phyloP scores from a whole-genome alignment of 1,140 invertebrate genomes.

The Glossosoma conforme region DNA sequence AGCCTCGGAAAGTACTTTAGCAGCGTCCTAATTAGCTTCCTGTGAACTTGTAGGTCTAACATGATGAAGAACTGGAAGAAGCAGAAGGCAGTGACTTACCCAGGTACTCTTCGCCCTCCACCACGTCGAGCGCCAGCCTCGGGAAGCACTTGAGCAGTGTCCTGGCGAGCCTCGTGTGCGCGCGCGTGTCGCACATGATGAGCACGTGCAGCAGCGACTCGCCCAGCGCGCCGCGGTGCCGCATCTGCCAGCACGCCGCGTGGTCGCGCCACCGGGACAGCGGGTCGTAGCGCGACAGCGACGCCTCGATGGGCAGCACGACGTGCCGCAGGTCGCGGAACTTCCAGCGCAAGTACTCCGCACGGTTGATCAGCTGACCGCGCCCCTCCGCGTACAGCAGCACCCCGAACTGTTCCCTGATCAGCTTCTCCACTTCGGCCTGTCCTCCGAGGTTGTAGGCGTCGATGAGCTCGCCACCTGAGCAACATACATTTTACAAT shows the following conservation, averaged over 20 bases:
- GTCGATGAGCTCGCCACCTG: slow-evolving; percentile 75
- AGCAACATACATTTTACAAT: too few species aligned
- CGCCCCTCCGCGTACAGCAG: slow-evolving; percentile 88
- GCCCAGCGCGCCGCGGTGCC: slow-evolving; percentile 88
- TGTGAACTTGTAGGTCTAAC: too few species aligned
- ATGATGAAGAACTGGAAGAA: too few species aligned
- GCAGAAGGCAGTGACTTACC: slow-evolving; percentile 53
- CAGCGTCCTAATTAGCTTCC: too few species aligned
- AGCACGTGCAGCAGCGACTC: slow-evolving; percentile 92
- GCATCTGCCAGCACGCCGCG: slow-evolving; percentile 95
- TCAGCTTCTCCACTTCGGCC: slow-evolving; percentile 77
- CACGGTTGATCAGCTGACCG: slow-evolving; percentile 79
- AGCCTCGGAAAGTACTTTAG: slow-evolving; percentile 88
- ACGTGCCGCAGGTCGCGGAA: slow-evolving; percentile 81
- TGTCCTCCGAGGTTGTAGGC: slow-evolving; percentile 79
- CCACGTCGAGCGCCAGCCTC: slow-evolving; percentile 85
- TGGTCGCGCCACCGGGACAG: slow-evolving; percentile 83
- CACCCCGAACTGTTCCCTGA: slow-evolving; percentile 80
- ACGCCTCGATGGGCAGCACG: slow-evolving; percentile 76
- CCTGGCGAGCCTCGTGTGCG: slow-evolving; percentile 77
- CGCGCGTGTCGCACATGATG: slow-evolving; percentile 85
- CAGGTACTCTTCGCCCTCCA: slow-evolving; percentile 96
- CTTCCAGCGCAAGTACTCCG: slow-evolving; percentile 91
- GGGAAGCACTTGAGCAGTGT: slow-evolving; percentile 89
- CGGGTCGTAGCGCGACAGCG: slow-evolving; percentile 73